Evolutionary conservation across 2,888 invertebrate species (phyloP), one percentile per base, ranked within the genome.

Genomic region (Drosophila buzzatii): DNA sequence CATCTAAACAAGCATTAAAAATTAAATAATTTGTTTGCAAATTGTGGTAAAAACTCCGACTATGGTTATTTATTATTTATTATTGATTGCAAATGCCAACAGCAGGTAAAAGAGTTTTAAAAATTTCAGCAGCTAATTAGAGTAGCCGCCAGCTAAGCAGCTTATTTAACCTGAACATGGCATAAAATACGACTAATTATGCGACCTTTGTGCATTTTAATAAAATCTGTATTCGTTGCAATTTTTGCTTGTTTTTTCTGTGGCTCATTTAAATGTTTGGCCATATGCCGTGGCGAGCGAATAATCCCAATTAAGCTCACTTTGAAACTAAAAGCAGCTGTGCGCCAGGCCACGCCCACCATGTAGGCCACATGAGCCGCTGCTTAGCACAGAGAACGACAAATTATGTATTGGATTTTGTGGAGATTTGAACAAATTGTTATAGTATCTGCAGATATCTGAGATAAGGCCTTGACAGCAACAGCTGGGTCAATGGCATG

Each of bases 221-320:
- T 39, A 49, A 41, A 58, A 44, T 49, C 35, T 58, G 27, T 49
- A 49, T 55, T 53, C 37, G 33, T 35, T 56, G 53, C 16, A 3
- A 3, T n/a, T 3, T 3, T n/a, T n/a, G 2, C 14, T 12, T 6
- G 0, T 44, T 37, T 41, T 33, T 45, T 52, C 47, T 74, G 70
- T 70, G 71, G 76, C 37, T 23, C 47, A 70, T 77, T 66, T 63
- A 31, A 57, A 66, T 58, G 57, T 70, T 65, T 18, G 47, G 60
- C 71, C 85, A 86, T 79, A 81, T 87, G 85, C 73, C 62, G 62
- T 70, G 73, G 63, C 52, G 72, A 44, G 45, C 53, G 57, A 61
- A 63, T 89, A 86, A 86, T 86, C 85, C 88, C 59, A 64, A 77
- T 72, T 89, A 86, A 86, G 79, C 79, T 73, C 73, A 66, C 63